Evolutionary conservation across 1,140 invertebrate species (phyloP), one percentile per base, ranked within the genome.

Genomic region (Steinernema khuongi): DNA sequence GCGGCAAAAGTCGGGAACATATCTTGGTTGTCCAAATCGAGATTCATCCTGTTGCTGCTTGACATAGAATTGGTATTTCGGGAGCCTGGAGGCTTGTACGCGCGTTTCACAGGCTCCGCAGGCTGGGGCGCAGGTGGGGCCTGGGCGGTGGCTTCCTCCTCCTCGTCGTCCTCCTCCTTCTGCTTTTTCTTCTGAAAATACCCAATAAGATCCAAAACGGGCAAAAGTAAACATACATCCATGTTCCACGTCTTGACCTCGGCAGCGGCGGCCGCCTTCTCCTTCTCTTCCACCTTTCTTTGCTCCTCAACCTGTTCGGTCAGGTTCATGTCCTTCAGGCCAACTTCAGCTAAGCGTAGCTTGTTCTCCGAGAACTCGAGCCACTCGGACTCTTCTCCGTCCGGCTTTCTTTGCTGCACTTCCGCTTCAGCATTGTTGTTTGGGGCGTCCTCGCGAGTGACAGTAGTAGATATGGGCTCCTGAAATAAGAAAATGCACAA

Each of bases 261-360:
- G 19, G 50, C 50, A 26, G 50, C 50, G 26, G 50, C 50, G 19
- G 50, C 50, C 11, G 50, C 50, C 50, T 60, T 60, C 50, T 60
- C 50, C 19, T 60, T 60, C 19, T 19, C 4, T 22, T 69, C 68
- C 50, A n/a, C 50, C 50, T 60, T 60, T 22, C 14, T 60, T 26
- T 22, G 50, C 50, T 60, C 50, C 19, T 60, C 50, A 22, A 60
- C 50, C 50, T 60, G 50, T 26, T 60, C 50, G 50, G 50, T 60
- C 14, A 60, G 50, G 19, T 60, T 60, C 50, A 60, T 60, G 19
- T 60, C 50, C 50, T 22, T 60, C 11, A 60, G 50, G 19, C 50
- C 50, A 11, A 22, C 26, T 22, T 60, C 50, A 2, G 50, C 19
- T 22, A 60, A 4, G 50, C 50, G 50, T 22, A 60, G 11, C 50